Conservation (phyloP, 2,888 invertebrate species). For the Leptopilina drosophilae region DNA sequence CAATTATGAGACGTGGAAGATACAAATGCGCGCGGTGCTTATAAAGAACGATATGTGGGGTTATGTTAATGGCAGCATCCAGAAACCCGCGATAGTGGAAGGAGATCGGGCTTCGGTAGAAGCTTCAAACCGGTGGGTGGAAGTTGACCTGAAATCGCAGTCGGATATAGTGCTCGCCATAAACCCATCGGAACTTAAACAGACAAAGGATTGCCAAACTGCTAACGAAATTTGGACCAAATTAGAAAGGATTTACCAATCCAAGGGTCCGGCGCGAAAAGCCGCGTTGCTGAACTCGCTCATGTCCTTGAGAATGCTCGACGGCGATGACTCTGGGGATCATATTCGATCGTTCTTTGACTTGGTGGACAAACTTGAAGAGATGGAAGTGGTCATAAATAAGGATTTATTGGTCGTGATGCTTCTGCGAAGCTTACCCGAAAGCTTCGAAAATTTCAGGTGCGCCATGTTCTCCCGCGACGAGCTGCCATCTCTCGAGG, state of each 20-base stretch:
- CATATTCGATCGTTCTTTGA: conserved; percentile 13
- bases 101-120: no score
- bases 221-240: conserved; percentile 37
- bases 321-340: conserved; percentile 43
- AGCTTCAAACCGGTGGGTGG: no score
- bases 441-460: conserved; percentile 35
- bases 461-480: conserved; percentile 25
- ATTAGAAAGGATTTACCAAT: conserved; percentile 42
- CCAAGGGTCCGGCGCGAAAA: conserved; percentile 47
- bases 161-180: no score
- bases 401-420: neutral
- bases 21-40: neutral
- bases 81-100: neutral
- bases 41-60: conserved; percentile 2
- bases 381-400: conserved; percentile 38
- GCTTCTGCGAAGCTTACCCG: conserved; percentile 29
- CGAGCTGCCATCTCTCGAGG: no score
- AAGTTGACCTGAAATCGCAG: no score
- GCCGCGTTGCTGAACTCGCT: conserved; percentile 44
- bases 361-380: conserved; percentile 14
- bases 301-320: conserved; percentile 43
- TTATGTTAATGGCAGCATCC: neutral
- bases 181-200: no score
- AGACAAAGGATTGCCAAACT: no score
- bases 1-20: neutral